phyloP scores from a whole-genome alignment of 2,888 invertebrate genomes.

The Notodonta ziczac region DNA sequence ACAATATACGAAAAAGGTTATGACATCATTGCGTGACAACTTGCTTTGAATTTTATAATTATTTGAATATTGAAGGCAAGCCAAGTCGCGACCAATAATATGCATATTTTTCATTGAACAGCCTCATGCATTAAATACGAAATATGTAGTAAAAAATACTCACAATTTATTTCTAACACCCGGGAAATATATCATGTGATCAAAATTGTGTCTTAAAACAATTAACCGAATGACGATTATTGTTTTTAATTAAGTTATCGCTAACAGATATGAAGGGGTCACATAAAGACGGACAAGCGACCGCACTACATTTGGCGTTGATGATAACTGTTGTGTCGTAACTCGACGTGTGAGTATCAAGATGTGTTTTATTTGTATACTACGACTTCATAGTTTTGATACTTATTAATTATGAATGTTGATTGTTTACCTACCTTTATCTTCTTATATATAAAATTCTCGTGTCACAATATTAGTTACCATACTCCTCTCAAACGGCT shows the following conservation, averaged over 20 bases:
- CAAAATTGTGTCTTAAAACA: not conserved
- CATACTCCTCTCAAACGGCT: too few relatives aligned
- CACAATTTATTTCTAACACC: not conserved
- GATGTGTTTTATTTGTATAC: constrained; percentile 19
- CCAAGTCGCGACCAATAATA: too few relatives aligned
- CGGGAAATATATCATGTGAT: not conserved
- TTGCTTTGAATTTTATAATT: too few relatives aligned
- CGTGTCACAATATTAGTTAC: too few relatives aligned
- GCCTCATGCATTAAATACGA: too few relatives aligned
- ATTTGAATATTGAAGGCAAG: too few relatives aligned
- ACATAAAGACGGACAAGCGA: constrained; percentile 12
- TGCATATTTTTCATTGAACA: too few relatives aligned
- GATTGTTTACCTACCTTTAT: too few relatives aligned
- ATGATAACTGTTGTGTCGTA: constrained; percentile 29
- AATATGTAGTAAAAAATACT: not conserved
- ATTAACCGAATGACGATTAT: not conserved
- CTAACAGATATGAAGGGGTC: constrained; percentile 13
- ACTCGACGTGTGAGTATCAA: constrained; percentile 9
- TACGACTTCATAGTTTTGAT: constrained; percentile 21
- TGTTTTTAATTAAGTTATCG: not conserved
- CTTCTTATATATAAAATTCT: too few relatives aligned
- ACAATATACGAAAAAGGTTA: too few relatives aligned
- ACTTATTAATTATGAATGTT: not conserved
- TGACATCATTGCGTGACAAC: too few relatives aligned
- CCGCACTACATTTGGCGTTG: constrained; percentile 23